These are phyloP conservation scores for Macrochelys suwanniensis DNA, from an alignment of 2,797 vertebrate genomes.

Conservation along the genomic window DNA sequence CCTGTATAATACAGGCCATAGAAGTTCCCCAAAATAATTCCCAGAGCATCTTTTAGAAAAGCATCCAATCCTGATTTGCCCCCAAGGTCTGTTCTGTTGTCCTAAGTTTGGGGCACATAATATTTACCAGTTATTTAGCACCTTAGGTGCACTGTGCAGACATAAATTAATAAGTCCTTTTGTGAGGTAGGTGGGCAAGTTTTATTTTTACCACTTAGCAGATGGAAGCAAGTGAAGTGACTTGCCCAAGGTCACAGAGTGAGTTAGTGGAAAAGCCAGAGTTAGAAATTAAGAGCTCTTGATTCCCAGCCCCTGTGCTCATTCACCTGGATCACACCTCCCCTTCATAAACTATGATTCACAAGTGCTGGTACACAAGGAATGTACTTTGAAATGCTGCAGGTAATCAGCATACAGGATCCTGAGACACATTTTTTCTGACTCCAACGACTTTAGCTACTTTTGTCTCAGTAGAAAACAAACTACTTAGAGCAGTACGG, in stretches of 20 bases:
- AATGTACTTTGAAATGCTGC: background rate
- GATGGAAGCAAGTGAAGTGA: background rate
- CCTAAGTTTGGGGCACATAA: background rate
- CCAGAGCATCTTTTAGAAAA: background rate
- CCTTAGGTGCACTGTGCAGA: background rate
- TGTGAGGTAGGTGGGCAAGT: background rate
- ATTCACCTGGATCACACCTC: background rate
- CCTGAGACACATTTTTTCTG: background rate
- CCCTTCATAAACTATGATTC: background rate
- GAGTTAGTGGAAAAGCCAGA: background rate
- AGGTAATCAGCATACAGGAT: background rate
- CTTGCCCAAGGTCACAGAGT: background rate
- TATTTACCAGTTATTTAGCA: background rate
- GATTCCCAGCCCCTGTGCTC: background rate
- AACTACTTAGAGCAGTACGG: background rate
- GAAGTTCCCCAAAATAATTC: background rate
- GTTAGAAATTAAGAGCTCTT: too few species aligned
- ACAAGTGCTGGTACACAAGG: background rate
- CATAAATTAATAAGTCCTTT: background rate
- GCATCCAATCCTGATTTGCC: background rate
- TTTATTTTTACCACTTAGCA: background rate
- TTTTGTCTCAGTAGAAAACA: background rate
- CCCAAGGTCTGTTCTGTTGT: background rate
- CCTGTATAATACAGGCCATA: background rate
- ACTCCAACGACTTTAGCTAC: background rate